Evolutionary conservation across 2,888 invertebrate genomes (phyloP).

Genomic region (Glyphotaelius pellucidus): DNA sequence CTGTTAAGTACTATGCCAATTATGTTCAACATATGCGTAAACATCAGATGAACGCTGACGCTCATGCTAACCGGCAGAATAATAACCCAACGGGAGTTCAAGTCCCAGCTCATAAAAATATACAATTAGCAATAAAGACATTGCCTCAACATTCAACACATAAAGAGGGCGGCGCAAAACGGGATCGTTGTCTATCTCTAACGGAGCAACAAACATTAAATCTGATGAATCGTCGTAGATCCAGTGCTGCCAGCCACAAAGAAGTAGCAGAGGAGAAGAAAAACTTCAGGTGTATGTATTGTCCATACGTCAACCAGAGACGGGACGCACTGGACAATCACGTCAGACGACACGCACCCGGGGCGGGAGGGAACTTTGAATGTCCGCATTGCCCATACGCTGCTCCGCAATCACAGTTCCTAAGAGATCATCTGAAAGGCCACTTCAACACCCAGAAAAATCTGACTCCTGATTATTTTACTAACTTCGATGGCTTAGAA

Average conservation of each 20-base stretch:
- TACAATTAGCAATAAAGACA: conserved; percentile 67
- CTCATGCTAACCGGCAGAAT: conserved; percentile 77
- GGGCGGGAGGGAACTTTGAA: conserved; percentile 78
- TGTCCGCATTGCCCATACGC: conserved; percentile 92
- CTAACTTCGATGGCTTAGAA: conserved; percentile 79
- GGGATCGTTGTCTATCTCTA: conserved; percentile 72
- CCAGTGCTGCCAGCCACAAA: conserved; percentile 73
- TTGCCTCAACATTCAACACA: conserved; percentile 66
- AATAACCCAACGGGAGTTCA: conserved; percentile 69
- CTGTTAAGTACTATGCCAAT: conserved; percentile 91
- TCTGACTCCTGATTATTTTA: conserved; percentile 79
- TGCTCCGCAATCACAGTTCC: conserved; percentile 84
- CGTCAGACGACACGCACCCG: conserved; percentile 83
- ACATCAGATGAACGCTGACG: conserved; percentile 85
- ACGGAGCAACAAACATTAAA: conserved; percentile 81
- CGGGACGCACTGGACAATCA: conserved; percentile 87
- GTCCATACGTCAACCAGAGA: conserved; percentile 87
- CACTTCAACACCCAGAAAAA: conserved; percentile 83
- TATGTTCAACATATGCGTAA: conserved; percentile 89
- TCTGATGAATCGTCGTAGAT: conserved; percentile 77
- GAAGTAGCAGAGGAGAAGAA: conserved; percentile 78
- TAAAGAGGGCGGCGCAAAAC: conserved; percentile 74
- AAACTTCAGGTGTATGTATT: conserved; percentile 83
- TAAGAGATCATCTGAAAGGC: conserved; percentile 87
- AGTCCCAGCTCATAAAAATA: conserved; percentile 69